A percentile compares a stretch with the other conserved stretches of the same genome.
These are phyloP conservation scores for Drosophila carrolli DNA, from an alignment of 1,140 invertebrate genomes.

Conservation along the genomic window DNA sequence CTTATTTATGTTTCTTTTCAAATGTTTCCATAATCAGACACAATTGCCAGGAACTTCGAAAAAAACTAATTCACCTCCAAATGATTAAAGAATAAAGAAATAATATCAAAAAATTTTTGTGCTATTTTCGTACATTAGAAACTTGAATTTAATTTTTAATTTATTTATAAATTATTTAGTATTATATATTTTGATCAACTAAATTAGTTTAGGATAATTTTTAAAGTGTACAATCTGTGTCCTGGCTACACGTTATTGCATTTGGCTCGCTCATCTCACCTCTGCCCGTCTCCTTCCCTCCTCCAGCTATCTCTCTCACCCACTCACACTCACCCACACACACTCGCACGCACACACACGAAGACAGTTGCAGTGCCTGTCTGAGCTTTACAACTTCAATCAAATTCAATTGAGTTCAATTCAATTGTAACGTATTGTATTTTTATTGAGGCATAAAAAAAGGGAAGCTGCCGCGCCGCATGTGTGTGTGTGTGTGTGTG, in stretches of 20 bases:
- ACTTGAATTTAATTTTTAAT: no score
- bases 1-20: no score
- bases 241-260: constrained; percentile 65
- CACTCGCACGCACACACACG: constrained; percentile 13
- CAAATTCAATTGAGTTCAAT: constrained; percentile 83
- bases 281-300: not conserved
- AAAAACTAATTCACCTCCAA: no score
- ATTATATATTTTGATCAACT: no score
- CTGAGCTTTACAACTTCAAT: constrained; percentile 83
- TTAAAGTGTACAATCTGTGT: constrained; percentile 5
- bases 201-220: no score
- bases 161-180: no score
- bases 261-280: constrained; percentile 45
- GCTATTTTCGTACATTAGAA: no score
- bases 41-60: no score
- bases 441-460: constrained; percentile 83
- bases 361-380: constrained; percentile 48
- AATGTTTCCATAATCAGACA: no score
- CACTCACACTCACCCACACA: constrained; percentile 6
- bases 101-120: no score
- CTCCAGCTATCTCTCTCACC: not conserved
- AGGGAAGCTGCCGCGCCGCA: constrained; percentile 52
- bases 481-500: constrained; percentile 15
- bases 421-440: constrained; percentile 83
- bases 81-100: no score